phyloP scores from a whole-genome alignment of 2,888 invertebrate genomes.

The Drosophila borealis region DNA sequence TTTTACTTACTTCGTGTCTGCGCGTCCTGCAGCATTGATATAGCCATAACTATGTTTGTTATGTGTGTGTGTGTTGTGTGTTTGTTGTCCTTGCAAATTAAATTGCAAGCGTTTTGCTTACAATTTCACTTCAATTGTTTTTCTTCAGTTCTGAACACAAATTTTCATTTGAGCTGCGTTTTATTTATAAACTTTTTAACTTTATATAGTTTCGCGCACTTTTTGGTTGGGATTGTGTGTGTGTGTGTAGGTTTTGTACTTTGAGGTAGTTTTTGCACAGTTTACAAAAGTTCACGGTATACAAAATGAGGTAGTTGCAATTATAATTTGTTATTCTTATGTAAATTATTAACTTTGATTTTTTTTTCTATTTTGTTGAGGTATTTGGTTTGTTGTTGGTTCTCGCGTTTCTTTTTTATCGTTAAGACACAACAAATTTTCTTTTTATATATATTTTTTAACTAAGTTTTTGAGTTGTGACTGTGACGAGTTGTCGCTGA shows the following conservation, averaged over 20 bases:
- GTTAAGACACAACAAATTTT: slow-evolving; percentile 35
- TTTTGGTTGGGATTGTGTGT: slow-evolving; percentile 24
- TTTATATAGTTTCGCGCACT: slow-evolving; percentile 56
- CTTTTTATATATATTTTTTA: slow-evolving; percentile 25
- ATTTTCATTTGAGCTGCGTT: slow-evolving; percentile 64
- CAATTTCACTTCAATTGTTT: slow-evolving; percentile 35
- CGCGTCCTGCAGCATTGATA: slow-evolving; percentile 84
- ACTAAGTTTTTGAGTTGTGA: slow-evolving; percentile 51
- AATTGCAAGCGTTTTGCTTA: slow-evolving; percentile 31
- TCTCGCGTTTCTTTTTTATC: slow-evolving; percentile 38
- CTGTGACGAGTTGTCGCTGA: slow-evolving; percentile 72
- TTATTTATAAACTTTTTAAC: slow-evolving; percentile 31
- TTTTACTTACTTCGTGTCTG: slow-evolving; percentile 83
- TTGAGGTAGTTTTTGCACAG: slow-evolving; percentile 75
- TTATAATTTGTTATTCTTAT: slow-evolving; percentile 29
- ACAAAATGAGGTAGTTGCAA: slow-evolving; percentile 80
- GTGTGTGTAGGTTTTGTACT: slow-evolving; percentile 68
- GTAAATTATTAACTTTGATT: slow-evolving; percentile 37
- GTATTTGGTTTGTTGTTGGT: slow-evolving; percentile 65
- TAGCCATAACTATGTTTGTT: slow-evolving; percentile 76
- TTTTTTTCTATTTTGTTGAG: slow-evolving; percentile 61
- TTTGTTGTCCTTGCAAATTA: slow-evolving; percentile 26
- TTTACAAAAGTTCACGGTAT: slow-evolving; percentile 63
- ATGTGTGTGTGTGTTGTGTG: slow-evolving; percentile 16
- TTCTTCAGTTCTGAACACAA: slow-evolving; percentile 56